These are phyloP conservation scores for Drosophila lowei DNA, from an alignment of 1,140 invertebrate species.

Conservation along the genomic window DNA sequence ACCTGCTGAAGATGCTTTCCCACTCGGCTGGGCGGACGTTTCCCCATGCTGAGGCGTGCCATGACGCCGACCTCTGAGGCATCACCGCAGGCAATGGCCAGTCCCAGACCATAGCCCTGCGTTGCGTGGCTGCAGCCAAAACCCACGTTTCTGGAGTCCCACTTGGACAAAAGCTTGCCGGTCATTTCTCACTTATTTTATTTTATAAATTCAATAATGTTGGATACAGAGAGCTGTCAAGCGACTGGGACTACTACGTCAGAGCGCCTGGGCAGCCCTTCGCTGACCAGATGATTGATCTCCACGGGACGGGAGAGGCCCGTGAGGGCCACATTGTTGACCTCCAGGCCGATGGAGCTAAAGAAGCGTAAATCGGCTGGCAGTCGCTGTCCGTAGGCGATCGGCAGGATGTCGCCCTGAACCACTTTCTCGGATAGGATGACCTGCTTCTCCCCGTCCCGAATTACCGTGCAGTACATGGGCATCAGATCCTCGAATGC, in stretches of 20 bases:
- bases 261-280: constrained; percentile 4
- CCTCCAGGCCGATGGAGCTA: constrained; percentile 17
- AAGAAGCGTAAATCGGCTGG: constrained; percentile 59
- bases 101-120: constrained; percentile 33
- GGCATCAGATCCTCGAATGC: constrained; percentile 45
- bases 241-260: too few relatives aligned
- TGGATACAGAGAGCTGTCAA: too few relatives aligned
- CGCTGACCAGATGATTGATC: constrained; percentile 16
- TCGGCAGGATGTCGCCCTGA: constrained; percentile 40
- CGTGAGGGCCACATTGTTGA: constrained; percentile 54
- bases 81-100: constrained; percentile 60
- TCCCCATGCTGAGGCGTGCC: constrained; percentile 21
- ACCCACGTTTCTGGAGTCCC: constrained; percentile 46
- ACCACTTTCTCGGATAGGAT: constrained; percentile 42
- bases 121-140: constrained; percentile 55
- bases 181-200: constrained; percentile 2
- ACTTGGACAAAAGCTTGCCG: constrained; percentile 11
- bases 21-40: constrained; percentile 8
- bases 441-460: constrained; percentile 39
- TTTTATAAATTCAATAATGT: too few relatives aligned
- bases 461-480: constrained; percentile 59
- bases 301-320: constrained; percentile 30
- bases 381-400: constrained; percentile 46
- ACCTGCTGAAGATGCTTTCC: constrained; percentile 37
- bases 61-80: constrained; percentile 45